phyloP scores from a whole-genome alignment of 2,888 invertebrate genomes.

The Pterostichus madidus region DNA sequence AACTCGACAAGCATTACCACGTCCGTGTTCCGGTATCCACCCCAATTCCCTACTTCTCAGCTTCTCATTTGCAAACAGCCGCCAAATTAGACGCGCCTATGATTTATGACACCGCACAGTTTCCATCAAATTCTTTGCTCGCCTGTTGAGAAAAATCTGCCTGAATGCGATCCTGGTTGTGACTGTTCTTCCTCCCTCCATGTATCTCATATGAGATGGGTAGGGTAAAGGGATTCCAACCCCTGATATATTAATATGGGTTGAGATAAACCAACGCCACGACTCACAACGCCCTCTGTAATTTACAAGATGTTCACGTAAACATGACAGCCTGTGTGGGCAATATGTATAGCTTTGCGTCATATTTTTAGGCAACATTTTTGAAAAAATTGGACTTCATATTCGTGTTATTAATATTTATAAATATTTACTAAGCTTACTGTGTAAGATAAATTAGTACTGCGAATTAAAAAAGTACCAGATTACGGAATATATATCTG shows the following conservation, averaged over 20 bases:
- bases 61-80: constrained; percentile 31
- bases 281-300: not conserved
- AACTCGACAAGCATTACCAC: constrained; percentile 17
- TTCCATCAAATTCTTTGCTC: not conserved
- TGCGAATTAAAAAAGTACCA: too few relatives aligned
- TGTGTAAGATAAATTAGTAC: too few relatives aligned
- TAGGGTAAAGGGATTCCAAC: not conserved
- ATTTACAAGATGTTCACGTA: constrained; percentile 46
- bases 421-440: too few relatives aligned
- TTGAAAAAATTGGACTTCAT: not conserved
- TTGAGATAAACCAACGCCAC: constrained; percentile 33
- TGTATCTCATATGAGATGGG: constrained; percentile 18
- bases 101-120: constrained; percentile 26
- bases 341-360: not conserved
- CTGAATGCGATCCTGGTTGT: not conserved
- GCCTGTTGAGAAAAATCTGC: not conserved
- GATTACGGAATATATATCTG: too few relatives aligned
- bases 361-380: not conserved
- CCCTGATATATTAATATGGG: constrained; percentile 53
- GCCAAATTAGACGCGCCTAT: not conserved
- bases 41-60: not conserved
- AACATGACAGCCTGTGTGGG: constrained; percentile 27
- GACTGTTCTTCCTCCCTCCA: not conserved
- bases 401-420: too few relatives aligned
- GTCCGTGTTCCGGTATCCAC: not conserved